Conservation (phyloP, 2,888 invertebrate genomes). For the Lamellibrachia columna region DNA sequence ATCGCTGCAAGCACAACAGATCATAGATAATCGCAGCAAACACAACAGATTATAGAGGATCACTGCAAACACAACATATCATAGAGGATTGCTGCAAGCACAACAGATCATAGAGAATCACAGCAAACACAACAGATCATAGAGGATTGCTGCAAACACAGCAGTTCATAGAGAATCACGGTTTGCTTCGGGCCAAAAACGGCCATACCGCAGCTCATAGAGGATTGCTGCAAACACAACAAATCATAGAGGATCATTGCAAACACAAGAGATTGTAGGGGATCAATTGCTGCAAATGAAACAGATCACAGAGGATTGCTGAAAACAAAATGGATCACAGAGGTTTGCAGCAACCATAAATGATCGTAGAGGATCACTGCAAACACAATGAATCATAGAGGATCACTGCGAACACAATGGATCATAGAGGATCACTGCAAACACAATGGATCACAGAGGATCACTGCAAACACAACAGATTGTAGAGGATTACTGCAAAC, state of each 20-base stretch:
- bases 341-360: background rate
- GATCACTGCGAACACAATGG: background rate
- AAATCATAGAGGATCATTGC: background rate
- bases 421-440: background rate
- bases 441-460: background rate
- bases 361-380: constrained; percentile 58
- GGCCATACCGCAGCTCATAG: background rate
- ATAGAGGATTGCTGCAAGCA: background rate
- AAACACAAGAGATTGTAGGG: background rate
- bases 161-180: background rate
- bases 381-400: background rate
- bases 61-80: background rate
- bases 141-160: background rate
- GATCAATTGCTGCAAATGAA: background rate
- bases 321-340: background rate
- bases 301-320: background rate
- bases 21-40: background rate
- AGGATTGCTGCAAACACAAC: background rate
- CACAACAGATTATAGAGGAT: background rate
- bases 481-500: background rate
- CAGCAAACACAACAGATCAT: background rate
- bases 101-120: background rate
- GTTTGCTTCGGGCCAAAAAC: background rate
- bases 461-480: background rate
- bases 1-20: background rate